phyloP scores from a whole-genome alignment of 2,888 invertebrate species.

The Leucania comma region DNA sequence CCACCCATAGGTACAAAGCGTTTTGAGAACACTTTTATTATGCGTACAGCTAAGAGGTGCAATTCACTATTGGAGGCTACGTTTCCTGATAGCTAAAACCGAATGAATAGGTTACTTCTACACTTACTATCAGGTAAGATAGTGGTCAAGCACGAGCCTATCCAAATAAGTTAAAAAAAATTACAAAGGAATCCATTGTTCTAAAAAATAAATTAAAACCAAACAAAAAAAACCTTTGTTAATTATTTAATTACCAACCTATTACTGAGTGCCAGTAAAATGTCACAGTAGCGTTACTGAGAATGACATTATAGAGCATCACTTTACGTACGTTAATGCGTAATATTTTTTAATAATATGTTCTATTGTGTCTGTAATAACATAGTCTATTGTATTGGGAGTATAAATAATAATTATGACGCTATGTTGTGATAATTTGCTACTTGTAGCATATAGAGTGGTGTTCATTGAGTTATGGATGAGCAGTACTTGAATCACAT shows the following conservation, averaged over 20 bases:
- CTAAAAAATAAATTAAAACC: too few species aligned
- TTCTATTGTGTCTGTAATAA: slow-evolving; percentile 43
- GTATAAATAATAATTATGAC: slow-evolving; percentile 20
- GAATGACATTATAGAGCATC: slow-evolving; percentile 1
- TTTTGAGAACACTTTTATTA: too few species aligned
- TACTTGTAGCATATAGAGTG: background rate
- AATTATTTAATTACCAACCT: slow-evolving; percentile 10
- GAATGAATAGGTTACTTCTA: too few species aligned
- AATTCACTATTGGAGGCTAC: too few species aligned
- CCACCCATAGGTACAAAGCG: too few species aligned
- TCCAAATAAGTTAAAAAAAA: too few species aligned
- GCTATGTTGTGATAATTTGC: background rate
- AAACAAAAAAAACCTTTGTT: slow-evolving; percentile 10
- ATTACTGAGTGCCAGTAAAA: slow-evolving; percentile 2
- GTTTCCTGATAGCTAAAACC: too few species aligned
- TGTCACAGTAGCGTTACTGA: background rate
- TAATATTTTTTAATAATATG: slow-evolving; percentile 27
- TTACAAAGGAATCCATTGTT: too few species aligned
- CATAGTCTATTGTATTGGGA: slow-evolving; percentile 19
- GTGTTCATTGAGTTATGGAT: background rate
- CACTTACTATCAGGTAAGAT: too few species aligned
- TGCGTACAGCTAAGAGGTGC: too few species aligned
- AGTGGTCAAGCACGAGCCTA: too few species aligned
- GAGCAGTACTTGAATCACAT: background rate
- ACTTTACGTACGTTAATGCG: background rate